These are phyloP conservation scores for Argya squamiceps DNA, from an alignment of 2,797 vertebrate genomes.

Conservation along the genomic window DNA sequence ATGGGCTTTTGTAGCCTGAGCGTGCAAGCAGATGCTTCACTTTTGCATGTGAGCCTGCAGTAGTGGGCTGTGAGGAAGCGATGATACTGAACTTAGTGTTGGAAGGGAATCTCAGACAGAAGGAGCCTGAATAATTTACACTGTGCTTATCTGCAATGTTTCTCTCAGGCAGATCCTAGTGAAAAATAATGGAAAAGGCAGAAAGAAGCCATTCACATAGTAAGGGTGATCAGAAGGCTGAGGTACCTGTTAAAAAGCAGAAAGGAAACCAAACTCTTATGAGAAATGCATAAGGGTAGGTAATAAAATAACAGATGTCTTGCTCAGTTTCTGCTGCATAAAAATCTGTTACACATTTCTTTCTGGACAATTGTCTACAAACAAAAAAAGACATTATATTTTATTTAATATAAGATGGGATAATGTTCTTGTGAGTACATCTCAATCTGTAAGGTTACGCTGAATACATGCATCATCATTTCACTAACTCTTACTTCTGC, in stretches of 20 bases:
- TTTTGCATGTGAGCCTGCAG: background rate
- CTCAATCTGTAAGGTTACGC: background rate
- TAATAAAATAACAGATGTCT: background rate
- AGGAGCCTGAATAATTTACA: background rate
- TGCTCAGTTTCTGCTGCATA: background rate
- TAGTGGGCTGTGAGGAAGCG: background rate
- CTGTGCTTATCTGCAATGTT: background rate
- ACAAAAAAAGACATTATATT: background rate
- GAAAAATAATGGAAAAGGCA: background rate
- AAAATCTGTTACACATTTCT: background rate
- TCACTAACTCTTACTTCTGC: background rate
- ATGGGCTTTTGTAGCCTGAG: background rate
- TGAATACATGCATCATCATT: background rate
- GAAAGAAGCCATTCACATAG: background rate
- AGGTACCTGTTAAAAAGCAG: background rate
- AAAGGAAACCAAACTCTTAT: background rate
- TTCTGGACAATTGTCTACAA: background rate
- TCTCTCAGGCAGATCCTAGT: background rate
- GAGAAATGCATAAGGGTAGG: background rate
- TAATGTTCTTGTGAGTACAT: background rate
- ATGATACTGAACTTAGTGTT: background rate
- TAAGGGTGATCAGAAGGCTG: background rate
- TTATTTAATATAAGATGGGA: background rate
- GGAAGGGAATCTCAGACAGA: background rate
- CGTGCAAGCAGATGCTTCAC: accelerated